These are phyloP conservation scores for Melieria crassipennis DNA, from an alignment of 2,888 invertebrate genomes.

Conservation along the genomic window DNA sequence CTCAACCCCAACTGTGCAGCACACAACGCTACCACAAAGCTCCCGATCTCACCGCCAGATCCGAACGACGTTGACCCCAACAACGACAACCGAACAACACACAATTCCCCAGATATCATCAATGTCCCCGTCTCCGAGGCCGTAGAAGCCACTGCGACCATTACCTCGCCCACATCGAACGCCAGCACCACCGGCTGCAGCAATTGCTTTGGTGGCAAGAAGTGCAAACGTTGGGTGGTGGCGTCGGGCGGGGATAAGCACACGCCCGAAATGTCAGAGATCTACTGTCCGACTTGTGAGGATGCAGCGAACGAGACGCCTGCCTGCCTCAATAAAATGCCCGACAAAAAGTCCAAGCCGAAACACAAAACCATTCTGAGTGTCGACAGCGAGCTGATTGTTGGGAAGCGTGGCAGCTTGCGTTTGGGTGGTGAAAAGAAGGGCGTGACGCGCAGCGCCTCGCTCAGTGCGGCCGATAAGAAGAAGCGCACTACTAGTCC, in stretches of 20 bases:
- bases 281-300: conserved; percentile 69
- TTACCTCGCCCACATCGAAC: conserved; percentile 41
- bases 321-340: conserved; percentile 68
- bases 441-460: conserved; percentile 53
- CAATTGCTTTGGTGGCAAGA: conserved; percentile 62
- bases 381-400: conserved; percentile 63
- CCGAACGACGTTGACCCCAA: conserved; percentile 30
- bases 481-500: conserved; percentile 34
- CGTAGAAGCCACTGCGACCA: conserved; percentile 39
- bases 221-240: conserved; percentile 60
- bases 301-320: conserved; percentile 65
- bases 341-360: conserved; percentile 57
- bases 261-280: conserved; percentile 70
- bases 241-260: conserved; percentile 48
- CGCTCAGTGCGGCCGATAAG: conserved; percentile 54
- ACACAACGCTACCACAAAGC: conserved; percentile 25
- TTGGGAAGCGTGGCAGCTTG: conserved; percentile 51
- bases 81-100: conserved; percentile 34
- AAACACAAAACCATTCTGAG: conserved; percentile 61
- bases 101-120: conserved; percentile 23
- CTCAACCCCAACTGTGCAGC: conserved; percentile 56
- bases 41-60: conserved; percentile 23
- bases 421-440: conserved; percentile 44
- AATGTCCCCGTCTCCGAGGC: conserved; percentile 41
- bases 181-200: conserved; percentile 61